Base-by-base conservation (phyloP, 2,888 invertebrate species). In the Pseudococcus jackbeardsleyi region DNA sequence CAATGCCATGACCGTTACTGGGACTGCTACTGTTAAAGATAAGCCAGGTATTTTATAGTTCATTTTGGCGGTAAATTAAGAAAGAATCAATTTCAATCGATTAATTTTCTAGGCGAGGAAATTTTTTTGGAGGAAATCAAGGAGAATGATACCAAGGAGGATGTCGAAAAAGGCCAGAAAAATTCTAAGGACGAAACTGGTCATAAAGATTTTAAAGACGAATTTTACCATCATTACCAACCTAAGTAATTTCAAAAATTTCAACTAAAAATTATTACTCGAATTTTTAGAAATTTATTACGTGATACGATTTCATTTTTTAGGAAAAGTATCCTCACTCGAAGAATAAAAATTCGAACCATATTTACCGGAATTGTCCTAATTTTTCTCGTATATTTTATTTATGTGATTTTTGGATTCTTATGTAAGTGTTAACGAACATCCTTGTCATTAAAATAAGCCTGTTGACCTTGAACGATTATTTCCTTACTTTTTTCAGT, bases 1-100 rank as follows among this genome's bases (percentile, higher is more conserved):
- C 46, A 82, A 82, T 33, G 19, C n/a, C n/a, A 82, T 82, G 79
- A 82, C 79, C 9, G 79, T 82, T 4, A 82, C 33, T 39, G 68
- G 72, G 26, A 46, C 46, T 11, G 79, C 79, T 19, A 46, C 79
- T 1, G 17, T 82, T 82, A 82, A 82, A 46, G 79, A 82, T 82
- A 82, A 46, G 17, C 79, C 79, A 46, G 79, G 79, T 82, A 82
- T 50, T 50, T 50, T 15, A 50, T 46, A 3, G 5, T 1, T 46
- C 12, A 15, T 50, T 50, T 50, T 12, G 4, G 12, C 0, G 48
- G 48, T 50, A 50, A 50, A 0, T 15, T 50, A 5, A 15, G 9
- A 8, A 46, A 46, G 46, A 8, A 50, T 12, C 4, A 12, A 12
- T 50, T 15, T 50, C 4, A 15, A 50, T 50, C 15, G 11, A 50